phyloP scores from a whole-genome alignment of 2,888 invertebrate genomes.

The Agrochola lychnidis region DNA sequence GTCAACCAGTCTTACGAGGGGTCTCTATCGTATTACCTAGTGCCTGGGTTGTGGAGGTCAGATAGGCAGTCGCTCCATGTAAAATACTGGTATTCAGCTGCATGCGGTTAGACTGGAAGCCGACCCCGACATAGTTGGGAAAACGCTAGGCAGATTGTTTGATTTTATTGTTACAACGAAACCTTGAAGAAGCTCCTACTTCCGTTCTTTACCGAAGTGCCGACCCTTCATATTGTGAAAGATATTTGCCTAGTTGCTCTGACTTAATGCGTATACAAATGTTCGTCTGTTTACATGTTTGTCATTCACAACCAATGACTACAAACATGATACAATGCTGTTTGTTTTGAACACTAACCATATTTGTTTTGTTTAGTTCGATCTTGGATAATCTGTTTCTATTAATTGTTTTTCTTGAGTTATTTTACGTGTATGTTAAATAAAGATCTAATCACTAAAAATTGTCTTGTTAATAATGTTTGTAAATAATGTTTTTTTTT shows the following conservation, averaged over 20 bases:
- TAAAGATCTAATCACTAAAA: background rate
- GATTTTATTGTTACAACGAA: background rate
- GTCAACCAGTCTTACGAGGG: no score
- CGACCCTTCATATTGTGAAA: constrained; percentile 34
- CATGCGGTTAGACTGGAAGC: no score
- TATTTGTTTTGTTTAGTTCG: constrained; percentile 63
- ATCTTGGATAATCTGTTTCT: constrained; percentile 44
- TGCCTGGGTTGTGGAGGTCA: no score
- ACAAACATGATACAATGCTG: constrained; percentile 59
- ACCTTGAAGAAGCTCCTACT: constrained; percentile 4
- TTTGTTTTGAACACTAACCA: constrained; percentile 60
- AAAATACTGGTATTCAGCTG: no score
- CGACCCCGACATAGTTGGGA: no score
- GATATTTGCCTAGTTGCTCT: constrained; percentile 28
- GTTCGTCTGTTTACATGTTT: constrained; percentile 70
- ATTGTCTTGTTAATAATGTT: no score
- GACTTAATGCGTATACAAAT: constrained; percentile 54
- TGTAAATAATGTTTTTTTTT: no score
- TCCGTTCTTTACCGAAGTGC: background rate
- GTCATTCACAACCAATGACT: constrained; percentile 64
- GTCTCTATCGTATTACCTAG: no score
- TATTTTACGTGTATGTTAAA: background rate
- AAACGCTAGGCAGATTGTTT: no score
- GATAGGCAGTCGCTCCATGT: no score
- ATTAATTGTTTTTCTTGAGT: constrained; percentile 27